Evolutionary conservation across 1,140 invertebrate genomes (phyloP), one percentile per base, ranked within the genome.

Genomic region (Hyposmocoma kahamanoa): DNA sequence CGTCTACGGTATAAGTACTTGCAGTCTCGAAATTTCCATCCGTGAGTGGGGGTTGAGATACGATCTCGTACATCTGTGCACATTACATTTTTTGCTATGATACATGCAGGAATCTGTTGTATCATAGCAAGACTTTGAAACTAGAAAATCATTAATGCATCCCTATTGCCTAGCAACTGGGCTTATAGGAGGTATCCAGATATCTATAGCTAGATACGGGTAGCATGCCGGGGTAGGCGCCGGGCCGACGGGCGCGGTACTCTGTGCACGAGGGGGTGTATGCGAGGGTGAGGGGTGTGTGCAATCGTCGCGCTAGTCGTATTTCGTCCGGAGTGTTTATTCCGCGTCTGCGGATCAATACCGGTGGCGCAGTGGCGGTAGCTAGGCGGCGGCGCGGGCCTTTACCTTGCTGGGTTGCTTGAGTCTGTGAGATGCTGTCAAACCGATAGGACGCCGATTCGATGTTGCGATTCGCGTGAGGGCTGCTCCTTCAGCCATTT

Each of bases 381-480:
- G 67, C 70, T 69, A 65, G 68, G 60, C 75, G 63, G 64, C 62
- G 71, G 72, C 70, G 72, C 77, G 67, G 62, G 62, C 73, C 72
- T 68, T 18, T 30, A 42, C 63, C 55, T 46, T 59, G 42, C 42
- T 54, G 48, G 47, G 50, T 72, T 15, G 51, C 61, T 57, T 57
- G 80, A 84, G 79, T 86, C 77, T 77, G 79, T 80, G 84, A 82
- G 81, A 83, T 84, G 84, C 84, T 83, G 78, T 83, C 84, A 63
- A 66, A 72, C 77, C 76, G 74, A 72, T 50, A 77, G 75, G 76
- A 72, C 78, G 74, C 75, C 75, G 80, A 59, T 75, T 81, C 73
- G 72, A 84, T 84, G 82, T 83, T 75, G 79, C 78, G 79, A 68
- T 71, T 81, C 64, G 82, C 72, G 82, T 85, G 82, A 85, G 76